Evolutionary conservation across 30 jellyfish, hydroid and myxozoan species (phyloP).

Genomic region (Mastigias papua): DNA sequence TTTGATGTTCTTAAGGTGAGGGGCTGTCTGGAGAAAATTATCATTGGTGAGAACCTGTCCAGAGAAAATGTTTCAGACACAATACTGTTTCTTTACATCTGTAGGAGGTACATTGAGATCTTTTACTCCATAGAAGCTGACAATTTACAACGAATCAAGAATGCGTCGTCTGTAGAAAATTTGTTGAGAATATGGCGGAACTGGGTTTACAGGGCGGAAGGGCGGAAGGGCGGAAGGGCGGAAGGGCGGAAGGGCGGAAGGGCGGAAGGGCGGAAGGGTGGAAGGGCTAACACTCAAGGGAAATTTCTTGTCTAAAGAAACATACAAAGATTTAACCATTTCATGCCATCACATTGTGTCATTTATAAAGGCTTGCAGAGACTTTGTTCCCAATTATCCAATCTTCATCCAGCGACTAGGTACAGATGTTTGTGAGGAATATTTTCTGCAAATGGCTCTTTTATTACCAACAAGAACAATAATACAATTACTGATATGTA

Average conservation of each 20-base stretch:
- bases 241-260: no score
- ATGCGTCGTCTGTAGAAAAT: constrained; percentile 28
- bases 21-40: constrained; percentile 9
- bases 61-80: constrained; percentile 43
- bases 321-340: constrained; percentile 12
- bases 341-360: constrained; percentile 39
- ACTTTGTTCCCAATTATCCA: constrained; percentile 6
- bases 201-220: constrained; percentile 23
- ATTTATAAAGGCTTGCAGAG: constrained; percentile 25
- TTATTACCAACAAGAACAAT: constrained; percentile 27
- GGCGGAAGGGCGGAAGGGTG: no score
- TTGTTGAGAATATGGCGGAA: constrained; percentile 32
- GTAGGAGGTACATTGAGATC: constrained; percentile 38
- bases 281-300: not conserved
- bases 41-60: constrained; percentile 22
- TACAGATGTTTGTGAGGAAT: constrained; percentile 39
- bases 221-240: no score
- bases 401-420: constrained; percentile 10
- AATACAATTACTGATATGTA: constrained; percentile 23
- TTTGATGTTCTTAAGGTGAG: constrained; percentile 43
- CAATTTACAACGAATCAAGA: constrained; percentile 15
- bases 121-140: constrained; percentile 21
- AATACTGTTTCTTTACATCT: not conserved
- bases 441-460: constrained; percentile 31
- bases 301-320: constrained; percentile 40